Percentiles rank a stretch among this genome's conserved stretches.
phyloP scores from a whole-genome alignment of 2,888 invertebrate species.

The Kuschelorhynchus macadamiae region DNA sequence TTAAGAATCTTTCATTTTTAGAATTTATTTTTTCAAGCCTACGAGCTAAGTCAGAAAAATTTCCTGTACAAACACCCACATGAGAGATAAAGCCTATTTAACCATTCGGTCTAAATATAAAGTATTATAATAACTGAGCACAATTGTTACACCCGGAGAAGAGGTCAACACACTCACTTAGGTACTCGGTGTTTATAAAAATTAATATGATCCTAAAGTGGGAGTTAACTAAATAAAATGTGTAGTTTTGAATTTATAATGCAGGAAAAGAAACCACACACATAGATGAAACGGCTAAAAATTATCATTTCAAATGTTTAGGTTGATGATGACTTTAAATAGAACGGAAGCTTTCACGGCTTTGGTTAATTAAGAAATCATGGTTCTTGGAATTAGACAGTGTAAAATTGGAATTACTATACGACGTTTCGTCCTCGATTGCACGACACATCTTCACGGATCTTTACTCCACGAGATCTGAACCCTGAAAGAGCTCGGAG shows the following conservation, averaged over 20 bases:
- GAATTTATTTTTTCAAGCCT: background rate
- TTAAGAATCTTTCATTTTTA: too few relatives aligned
- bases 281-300: conserved; percentile 3
- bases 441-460: too few relatives aligned
- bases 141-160: conserved; percentile 44
- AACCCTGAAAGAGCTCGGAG: too few relatives aligned
- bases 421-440: too few relatives aligned
- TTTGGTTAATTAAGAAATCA: too few relatives aligned
- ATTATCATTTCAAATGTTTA: conserved; percentile 12
- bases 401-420: too few relatives aligned
- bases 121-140: conserved; percentile 35
- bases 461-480: too few relatives aligned
- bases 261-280: conserved; percentile 22
- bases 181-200: conserved; percentile 24
- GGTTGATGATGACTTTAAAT: too few relatives aligned
- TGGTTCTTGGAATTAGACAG: too few relatives aligned
- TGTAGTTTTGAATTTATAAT: conserved; percentile 29
- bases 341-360: too few relatives aligned
- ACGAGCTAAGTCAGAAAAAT: too few relatives aligned
- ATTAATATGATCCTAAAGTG: conserved; percentile 17
- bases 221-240: conserved; percentile 41
- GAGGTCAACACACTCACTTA: conserved; percentile 40
- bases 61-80: conserved; percentile 7
- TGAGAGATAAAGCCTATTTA: conserved; percentile 28
- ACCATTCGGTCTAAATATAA: conserved; percentile 34